phyloP scores from a whole-genome alignment of 92 coral and sea anemone genomes.

The Epizoanthus scotinus region DNA sequence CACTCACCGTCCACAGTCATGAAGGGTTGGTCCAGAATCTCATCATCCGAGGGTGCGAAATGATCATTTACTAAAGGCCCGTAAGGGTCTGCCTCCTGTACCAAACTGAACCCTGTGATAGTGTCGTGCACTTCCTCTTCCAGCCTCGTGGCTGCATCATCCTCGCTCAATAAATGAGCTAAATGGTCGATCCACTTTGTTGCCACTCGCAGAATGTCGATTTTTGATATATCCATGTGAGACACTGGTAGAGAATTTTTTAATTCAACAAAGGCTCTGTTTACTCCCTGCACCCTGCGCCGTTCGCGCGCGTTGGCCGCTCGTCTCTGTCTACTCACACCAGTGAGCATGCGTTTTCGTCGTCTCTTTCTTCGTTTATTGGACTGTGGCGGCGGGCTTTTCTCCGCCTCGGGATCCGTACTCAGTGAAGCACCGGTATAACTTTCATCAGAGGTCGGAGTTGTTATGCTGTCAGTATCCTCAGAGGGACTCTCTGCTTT shows the following conservation, averaged over 20 bases:
- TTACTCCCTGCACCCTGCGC: slow-evolving; percentile 93
- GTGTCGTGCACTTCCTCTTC: slow-evolving; percentile 44
- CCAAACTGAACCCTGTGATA: slow-evolving; percentile 34
- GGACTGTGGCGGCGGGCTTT: slow-evolving; percentile 43
- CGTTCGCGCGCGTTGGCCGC: slow-evolving; percentile 99
- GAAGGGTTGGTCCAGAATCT: slow-evolving; percentile 40
- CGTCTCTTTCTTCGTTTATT: slow-evolving; percentile 68
- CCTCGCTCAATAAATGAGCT: slow-evolving; percentile 80
- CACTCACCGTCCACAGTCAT: slow-evolving; percentile 46
- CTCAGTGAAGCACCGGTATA: slow-evolving; percentile 42
- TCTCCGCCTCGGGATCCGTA: slow-evolving; percentile 45
- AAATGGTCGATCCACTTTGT: slow-evolving; percentile 97
- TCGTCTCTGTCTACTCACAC: slow-evolving; percentile 95
- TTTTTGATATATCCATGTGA: slow-evolving; percentile 94
- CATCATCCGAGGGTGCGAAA: slow-evolving; percentile 41
- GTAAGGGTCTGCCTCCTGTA: slow-evolving; percentile 18
- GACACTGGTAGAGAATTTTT: slow-evolving; percentile 95
- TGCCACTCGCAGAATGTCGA: slow-evolving; percentile 94
- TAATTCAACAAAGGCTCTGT: slow-evolving; percentile 93
- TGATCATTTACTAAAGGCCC: slow-evolving; percentile 40
- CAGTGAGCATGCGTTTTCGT: slow-evolving; percentile 94
- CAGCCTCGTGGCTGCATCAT: slow-evolving; percentile 54
- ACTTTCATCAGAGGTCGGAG: slow-evolving; percentile 36
- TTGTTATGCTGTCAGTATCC: slow-evolving; percentile 17
- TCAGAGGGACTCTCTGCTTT: slow-evolving; percentile 33